These are phyloP conservation scores for Sebastes vulpes DNA, from an alignment of 2,797 vertebrate genomes.

Conservation along the genomic window DNA sequence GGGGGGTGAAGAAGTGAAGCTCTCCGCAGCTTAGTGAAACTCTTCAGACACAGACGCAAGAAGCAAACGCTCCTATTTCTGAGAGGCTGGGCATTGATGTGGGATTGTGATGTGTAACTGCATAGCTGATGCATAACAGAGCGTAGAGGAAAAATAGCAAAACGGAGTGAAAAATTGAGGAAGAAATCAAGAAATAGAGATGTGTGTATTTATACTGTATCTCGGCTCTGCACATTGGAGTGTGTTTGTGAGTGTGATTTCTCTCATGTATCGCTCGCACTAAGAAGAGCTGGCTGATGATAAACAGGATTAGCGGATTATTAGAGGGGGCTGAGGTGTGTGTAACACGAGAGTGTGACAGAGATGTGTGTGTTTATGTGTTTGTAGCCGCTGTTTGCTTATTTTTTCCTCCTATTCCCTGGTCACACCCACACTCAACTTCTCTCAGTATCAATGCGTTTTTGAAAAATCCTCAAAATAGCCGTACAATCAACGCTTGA, in stretches of 20 bases:
- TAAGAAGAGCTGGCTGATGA: conserved; percentile 82
- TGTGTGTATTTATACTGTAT: conserved; percentile 81
- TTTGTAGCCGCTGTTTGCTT: conserved; percentile 44
- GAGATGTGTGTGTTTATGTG: conserved; percentile 35
- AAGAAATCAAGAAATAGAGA: conserved; percentile 78
- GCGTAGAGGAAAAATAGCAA: conserved; percentile 35
- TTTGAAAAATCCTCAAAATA: conserved; percentile 57
- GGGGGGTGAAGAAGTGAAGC: conserved; percentile 44
- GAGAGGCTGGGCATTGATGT: conserved; percentile 76
- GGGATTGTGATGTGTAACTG: conserved; percentile 79
- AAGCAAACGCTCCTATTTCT: conserved; percentile 57
- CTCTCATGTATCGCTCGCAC: conserved; percentile 79
- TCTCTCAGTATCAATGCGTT: conserved; percentile 53
- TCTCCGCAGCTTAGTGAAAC: conserved; percentile 73
- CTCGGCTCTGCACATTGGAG: conserved; percentile 80
- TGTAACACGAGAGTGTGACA: conserved; percentile 29
- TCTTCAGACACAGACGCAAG: conserved; percentile 63
- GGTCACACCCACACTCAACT: conserved; percentile 75
- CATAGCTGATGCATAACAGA: conserved; percentile 73
- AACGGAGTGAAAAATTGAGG: conserved; percentile 67
- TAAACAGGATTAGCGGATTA: conserved; percentile 87
- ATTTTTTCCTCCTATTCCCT: conserved; percentile 32
- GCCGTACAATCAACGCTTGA: conserved; percentile 50
- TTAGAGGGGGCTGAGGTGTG: conserved; percentile 81
- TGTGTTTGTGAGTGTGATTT: conserved; percentile 79